These are phyloP conservation scores for Dusona sp. DNA, from an alignment of 2,888 invertebrate species.

Conservation along the genomic window DNA sequence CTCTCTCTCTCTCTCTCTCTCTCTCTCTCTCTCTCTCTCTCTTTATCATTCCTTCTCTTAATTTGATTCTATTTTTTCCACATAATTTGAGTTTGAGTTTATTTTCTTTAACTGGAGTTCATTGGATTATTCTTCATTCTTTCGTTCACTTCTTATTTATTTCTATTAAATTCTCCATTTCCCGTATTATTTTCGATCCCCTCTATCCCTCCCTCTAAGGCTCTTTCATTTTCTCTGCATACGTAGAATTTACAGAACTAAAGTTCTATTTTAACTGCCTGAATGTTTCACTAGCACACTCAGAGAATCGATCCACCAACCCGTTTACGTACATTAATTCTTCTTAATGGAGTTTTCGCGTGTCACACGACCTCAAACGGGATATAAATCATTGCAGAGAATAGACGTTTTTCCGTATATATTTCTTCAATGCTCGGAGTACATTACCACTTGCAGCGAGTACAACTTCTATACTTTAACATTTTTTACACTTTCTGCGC, in stretches of 20 bases:
- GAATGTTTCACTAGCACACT: slow-evolving; percentile 53
- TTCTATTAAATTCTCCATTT: not conserved
- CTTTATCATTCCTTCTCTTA: not conserved
- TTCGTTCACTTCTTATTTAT: not conserved
- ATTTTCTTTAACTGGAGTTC: not conserved
- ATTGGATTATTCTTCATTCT: not conserved
- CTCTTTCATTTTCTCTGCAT: not conserved
- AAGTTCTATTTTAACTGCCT: slow-evolving; percentile 62
- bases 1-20: slow-evolving; percentile 1
- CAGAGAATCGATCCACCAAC: slow-evolving; percentile 68
- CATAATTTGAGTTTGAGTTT: not conserved
- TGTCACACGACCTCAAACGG: slow-evolving; percentile 74
- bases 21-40: slow-evolving; percentile 14
- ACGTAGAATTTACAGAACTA: slow-evolving; percentile 5
- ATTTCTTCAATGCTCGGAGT: slow-evolving; percentile 27
- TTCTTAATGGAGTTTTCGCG: slow-evolving; percentile 79
- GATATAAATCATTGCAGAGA: slow-evolving; percentile 74
- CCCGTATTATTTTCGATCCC: not conserved
- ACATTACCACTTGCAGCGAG: slow-evolving; percentile 17
- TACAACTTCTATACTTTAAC: slow-evolving; percentile 3
- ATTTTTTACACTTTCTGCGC: slow-evolving; percentile 25
- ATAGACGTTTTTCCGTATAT: slow-evolving; percentile 38
- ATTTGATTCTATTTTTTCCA: not conserved
- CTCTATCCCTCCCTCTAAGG: not conserved
- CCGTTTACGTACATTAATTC: slow-evolving; percentile 77